A percentile compares a stretch with the other conserved stretches of the same genome.
phyloP scores from a whole-genome alignment of 2,888 invertebrate species.

The Dysmachus trigonus region DNA sequence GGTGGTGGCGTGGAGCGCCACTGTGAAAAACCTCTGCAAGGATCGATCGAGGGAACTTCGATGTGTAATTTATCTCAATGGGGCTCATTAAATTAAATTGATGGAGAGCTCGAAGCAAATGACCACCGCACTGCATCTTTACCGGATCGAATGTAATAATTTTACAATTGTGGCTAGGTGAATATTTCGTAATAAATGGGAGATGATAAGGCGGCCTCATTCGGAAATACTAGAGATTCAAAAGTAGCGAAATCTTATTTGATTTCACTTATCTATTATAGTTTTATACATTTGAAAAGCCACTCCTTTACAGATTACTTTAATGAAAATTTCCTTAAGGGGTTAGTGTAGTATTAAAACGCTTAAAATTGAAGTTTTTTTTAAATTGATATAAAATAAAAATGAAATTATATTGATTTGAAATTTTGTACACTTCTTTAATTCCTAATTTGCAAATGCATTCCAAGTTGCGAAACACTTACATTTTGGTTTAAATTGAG shows the following conservation, averaged over 20 bases:
- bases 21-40: neutral
- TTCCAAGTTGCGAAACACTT: too few species aligned
- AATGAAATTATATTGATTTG: too few species aligned
- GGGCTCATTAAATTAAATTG: constrained; percentile 25
- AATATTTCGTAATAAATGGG: neutral
- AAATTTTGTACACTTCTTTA: too few species aligned
- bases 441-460: too few species aligned
- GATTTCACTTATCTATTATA: neutral
- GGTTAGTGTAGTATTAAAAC: too few species aligned
- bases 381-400: too few species aligned
- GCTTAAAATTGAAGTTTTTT: too few species aligned
- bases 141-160: neutral
- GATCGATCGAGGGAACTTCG: neutral
- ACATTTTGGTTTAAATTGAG: too few species aligned
- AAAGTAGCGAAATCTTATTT: neutral
- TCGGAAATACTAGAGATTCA: neutral
- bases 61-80: constrained; percentile 24
- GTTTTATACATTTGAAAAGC: neutral
- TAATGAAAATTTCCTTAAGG: neutral
- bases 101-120: neutral
- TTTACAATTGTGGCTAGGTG: neutral
- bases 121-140: neutral
- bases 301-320: neutral
- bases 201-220: neutral
- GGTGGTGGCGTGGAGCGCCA: neutral